phyloP scores from a whole-genome alignment of 2,113 vertebrate genomes.

The Ardeotis arabs region DNA sequence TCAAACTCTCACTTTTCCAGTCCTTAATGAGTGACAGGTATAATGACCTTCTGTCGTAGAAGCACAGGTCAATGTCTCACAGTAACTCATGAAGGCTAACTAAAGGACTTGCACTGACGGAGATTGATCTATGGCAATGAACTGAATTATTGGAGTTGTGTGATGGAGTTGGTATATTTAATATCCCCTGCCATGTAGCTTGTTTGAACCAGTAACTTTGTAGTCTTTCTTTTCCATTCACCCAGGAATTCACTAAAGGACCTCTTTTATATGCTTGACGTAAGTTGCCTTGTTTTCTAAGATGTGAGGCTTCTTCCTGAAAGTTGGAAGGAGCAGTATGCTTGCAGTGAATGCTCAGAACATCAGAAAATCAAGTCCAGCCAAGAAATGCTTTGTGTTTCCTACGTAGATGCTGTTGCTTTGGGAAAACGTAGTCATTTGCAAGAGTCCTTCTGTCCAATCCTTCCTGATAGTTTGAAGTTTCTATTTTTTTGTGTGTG shows the following conservation, averaged over 20 bases:
- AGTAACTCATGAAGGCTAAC: background rate
- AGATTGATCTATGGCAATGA: background rate
- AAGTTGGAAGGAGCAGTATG: background rate
- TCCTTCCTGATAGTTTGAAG: background rate
- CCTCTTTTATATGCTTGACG: background rate
- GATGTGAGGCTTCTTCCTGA: background rate
- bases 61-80: background rate
- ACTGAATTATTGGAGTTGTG: background rate
- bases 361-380: background rate
- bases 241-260: background rate
- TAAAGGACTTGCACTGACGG: background rate
- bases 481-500: background rate
- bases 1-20: background rate
- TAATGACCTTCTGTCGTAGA: background rate
- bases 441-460: background rate
- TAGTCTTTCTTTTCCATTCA: background rate
- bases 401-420: background rate
- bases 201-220: background rate
- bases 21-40: background rate
- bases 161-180: background rate
- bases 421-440: background rate
- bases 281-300: background rate
- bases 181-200: background rate
- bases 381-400: background rate
- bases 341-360: background rate